Evolutionary conservation across 1,140 invertebrate genomes (phyloP).

Genomic region (Tribolium madens): DNA sequence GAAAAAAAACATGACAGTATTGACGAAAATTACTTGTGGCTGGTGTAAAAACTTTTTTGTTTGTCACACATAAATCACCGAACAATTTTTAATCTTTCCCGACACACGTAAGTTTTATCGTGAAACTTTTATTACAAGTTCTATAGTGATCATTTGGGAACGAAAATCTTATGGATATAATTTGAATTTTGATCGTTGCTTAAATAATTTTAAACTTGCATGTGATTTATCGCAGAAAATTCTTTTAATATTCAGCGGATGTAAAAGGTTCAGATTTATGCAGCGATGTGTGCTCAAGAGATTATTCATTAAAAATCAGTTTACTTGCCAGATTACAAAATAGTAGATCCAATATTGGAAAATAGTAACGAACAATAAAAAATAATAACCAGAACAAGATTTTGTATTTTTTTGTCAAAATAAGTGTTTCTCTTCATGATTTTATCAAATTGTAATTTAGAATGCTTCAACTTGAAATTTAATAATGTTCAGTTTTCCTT

Average conservation of each 20-base stretch:
- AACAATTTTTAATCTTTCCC: not conserved
- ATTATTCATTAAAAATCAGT: constrained; percentile 15
- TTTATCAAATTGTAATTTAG: too few relatives aligned
- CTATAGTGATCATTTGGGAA: not conserved
- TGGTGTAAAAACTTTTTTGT: not conserved
- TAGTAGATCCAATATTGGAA: too few relatives aligned
- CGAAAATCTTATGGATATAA: not conserved
- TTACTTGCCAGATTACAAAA: not conserved
- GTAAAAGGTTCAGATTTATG: not conserved
- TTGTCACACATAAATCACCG: not conserved
- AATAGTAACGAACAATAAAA: too few relatives aligned
- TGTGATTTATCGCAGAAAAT: not conserved
- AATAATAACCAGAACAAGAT: too few relatives aligned
- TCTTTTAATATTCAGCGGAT: not conserved
- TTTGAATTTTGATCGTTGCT: constrained; percentile 17
- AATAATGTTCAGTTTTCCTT: too few relatives aligned
- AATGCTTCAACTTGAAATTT: too few relatives aligned
- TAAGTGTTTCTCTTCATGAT: too few relatives aligned
- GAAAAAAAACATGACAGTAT: too few relatives aligned
- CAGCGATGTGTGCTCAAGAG: not conserved
- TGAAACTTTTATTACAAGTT: constrained; percentile 17
- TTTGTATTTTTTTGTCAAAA: too few relatives aligned
- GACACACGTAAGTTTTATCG: not conserved
- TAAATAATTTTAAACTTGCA: constrained; percentile 4
- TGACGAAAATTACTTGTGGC: too few relatives aligned